Evolutionary conservation across 2,113 vertebrate species (phyloP).

Genomic region (Stictonetta naevosa): DNA sequence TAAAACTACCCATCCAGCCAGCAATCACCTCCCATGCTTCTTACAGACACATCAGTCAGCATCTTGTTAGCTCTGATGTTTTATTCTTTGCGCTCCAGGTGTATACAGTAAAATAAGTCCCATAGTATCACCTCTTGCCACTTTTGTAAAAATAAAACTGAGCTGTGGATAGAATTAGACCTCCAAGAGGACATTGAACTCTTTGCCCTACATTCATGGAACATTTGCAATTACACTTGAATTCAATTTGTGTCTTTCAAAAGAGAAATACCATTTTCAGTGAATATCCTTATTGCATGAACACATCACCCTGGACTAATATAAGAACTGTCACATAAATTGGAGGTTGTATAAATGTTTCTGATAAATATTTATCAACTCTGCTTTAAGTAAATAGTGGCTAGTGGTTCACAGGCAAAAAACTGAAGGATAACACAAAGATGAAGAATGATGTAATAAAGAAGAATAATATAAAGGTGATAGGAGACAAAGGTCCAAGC

Average conservation of each 20-base stretch:
- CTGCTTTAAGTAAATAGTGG: not conserved
- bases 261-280: not conserved
- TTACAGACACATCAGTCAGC: not conserved
- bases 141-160: not conserved
- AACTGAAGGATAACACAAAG: not conserved
- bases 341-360: not conserved
- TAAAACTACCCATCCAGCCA: not conserved
- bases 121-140: not conserved
- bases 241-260: not conserved
- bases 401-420: not conserved
- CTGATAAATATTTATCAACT: not conserved
- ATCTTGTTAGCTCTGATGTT: not conserved
- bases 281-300: not conserved
- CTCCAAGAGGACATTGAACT: not conserved
- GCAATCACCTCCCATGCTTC: not conserved
- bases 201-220: not conserved
- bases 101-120: not conserved
- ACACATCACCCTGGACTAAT: not conserved
- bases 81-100: not conserved
- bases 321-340: not conserved
- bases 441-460: not conserved
- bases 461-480: not conserved
- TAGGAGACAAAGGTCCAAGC: not conserved
- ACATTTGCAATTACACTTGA: not conserved
- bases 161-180: not conserved